Percentiles rank a stretch among this genome's conserved stretches.
phyloP scores from a whole-genome alignment of 2,113 vertebrate species.

The Megaleporinus macrocephalus region DNA sequence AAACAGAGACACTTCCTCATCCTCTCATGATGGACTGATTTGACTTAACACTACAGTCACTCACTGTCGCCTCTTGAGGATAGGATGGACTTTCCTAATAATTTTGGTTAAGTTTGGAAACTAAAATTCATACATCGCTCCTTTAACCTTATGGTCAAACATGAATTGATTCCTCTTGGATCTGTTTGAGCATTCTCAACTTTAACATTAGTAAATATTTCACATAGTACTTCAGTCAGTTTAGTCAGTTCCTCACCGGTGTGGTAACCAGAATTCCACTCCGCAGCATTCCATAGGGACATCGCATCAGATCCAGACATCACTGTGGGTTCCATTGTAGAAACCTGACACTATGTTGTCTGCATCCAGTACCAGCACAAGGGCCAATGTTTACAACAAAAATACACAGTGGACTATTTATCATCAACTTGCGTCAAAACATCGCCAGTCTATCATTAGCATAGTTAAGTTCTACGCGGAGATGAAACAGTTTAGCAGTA shows the following conservation, averaged over 20 bases:
- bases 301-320: background rate
- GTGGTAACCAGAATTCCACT: background rate
- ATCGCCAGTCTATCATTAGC: background rate
- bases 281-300: background rate
- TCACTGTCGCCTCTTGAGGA: too few species aligned
- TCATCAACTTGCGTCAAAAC: constrained; percentile 1
- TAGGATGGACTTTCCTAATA: too few species aligned
- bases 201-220: too few species aligned
- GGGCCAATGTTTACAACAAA: background rate
- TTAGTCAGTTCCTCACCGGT: background rate
- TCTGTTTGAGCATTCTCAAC: too few species aligned
- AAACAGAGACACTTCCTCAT: too few species aligned
- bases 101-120: too few species aligned
- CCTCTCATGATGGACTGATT: too few species aligned
- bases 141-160: too few species aligned
- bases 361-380: background rate
- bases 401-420: background rate
- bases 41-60: too few species aligned
- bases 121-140: too few species aligned
- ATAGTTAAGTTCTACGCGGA: background rate
- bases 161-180: too few species aligned
- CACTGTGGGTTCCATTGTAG: background rate
- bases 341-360: background rate
- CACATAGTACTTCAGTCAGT: background rate
- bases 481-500: constrained; percentile 19